Percentiles rank a stretch among this genome's conserved stretches.
These are phyloP conservation scores for Sternotherus odoratus DNA, from an alignment of 2,797 vertebrate genomes.

Conservation along the genomic window DNA sequence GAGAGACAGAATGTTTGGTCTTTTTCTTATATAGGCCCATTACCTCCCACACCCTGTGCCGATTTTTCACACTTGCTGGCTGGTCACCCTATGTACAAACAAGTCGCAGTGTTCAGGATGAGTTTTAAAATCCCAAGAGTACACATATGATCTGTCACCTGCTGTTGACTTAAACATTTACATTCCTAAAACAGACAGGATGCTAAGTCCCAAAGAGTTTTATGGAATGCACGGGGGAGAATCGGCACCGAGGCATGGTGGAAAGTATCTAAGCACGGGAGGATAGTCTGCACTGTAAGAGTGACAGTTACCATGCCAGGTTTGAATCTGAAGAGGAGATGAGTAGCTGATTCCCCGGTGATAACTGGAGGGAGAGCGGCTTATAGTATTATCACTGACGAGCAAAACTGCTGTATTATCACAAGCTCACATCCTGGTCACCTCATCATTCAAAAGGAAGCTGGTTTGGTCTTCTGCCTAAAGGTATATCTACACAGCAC, in stretches of 20 bases:
- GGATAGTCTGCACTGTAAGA: neutral
- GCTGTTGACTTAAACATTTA: neutral
- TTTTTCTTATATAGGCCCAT: no score
- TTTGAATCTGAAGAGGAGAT: neutral
- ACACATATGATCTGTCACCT: neutral
- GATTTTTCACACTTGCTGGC: no score
- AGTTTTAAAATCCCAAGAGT: neutral
- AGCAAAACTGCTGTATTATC: slow-evolving; percentile 22
- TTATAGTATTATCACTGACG: slow-evolving; percentile 1
- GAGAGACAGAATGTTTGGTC: neutral
- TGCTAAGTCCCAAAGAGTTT: neutral
- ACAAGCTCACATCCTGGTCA: slow-evolving; percentile 43
- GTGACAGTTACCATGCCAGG: neutral
- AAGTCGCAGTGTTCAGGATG: neutral
- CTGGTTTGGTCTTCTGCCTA: slow-evolving; percentile 38
- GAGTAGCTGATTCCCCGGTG: neutral
- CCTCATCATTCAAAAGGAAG: slow-evolving; percentile 33
- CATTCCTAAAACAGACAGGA: neutral
- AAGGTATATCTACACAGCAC: neutral
- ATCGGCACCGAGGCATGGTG: accelerated
- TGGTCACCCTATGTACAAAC: no score
- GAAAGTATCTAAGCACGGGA: neutral
- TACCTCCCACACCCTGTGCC: no score
- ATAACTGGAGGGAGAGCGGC: neutral
- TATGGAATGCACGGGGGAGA: neutral